phyloP scores from a whole-genome alignment of 2,888 invertebrate species.

The Hydrotaea cyrtoneurina region DNA sequence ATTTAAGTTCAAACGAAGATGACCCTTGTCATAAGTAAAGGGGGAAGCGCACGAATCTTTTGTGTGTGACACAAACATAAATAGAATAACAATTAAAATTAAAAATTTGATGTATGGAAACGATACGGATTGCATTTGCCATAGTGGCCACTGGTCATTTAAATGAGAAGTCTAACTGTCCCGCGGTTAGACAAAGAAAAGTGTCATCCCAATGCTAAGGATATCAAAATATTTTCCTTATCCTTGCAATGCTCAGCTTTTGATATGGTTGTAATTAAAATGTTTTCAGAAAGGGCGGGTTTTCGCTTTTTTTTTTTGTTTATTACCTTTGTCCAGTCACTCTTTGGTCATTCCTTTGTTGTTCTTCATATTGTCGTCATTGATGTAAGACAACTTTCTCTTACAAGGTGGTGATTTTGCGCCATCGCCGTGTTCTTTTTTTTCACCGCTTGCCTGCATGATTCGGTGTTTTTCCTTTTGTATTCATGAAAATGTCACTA shows the following conservation, averaged over 20 bases:
- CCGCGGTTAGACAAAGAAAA: not conserved
- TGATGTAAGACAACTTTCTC: not conserved
- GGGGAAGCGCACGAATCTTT: not conserved
- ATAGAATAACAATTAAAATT: not conserved
- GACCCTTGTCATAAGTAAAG: not conserved
- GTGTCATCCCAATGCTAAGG: not conserved
- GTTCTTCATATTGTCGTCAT: not conserved
- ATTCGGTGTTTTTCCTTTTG: not conserved
- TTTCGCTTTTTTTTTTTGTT: not conserved
- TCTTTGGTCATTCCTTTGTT: not conserved
- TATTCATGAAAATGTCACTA: not conserved
- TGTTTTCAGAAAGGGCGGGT: no score
- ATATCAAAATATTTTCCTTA: constrained; percentile 11
- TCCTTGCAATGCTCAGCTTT: no score
- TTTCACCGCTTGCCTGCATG: not conserved
- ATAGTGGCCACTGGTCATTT: not conserved
- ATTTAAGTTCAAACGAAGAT: not conserved
- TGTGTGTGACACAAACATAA: not conserved
- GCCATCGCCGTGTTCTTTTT: no score
- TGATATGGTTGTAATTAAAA: no score
- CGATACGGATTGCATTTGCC: not conserved
- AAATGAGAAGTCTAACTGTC: not conserved
- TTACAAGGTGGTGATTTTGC: not conserved
- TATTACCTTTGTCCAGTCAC: not conserved
- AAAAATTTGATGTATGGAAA: not conserved